Percentiles rank a stretch among this genome's conserved stretches.
Evolutionary conservation across 2,113 vertebrate species (phyloP).

Genomic region (Talpa occidentalis): DNA sequence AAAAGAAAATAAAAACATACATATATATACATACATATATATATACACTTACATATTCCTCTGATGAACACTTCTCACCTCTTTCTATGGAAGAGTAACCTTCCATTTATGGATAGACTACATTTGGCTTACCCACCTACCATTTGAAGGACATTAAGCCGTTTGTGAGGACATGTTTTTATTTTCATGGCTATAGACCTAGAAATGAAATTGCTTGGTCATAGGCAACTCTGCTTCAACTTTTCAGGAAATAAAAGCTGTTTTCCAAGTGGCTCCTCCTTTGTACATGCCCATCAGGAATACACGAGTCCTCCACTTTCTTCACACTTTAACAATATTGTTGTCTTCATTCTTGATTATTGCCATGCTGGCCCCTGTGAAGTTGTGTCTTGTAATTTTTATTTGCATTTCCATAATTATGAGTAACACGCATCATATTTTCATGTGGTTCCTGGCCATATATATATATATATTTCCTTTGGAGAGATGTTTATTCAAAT

Average conservation of each 20-base stretch:
- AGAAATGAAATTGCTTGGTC: not conserved
- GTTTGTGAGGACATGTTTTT: not conserved
- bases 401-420: not conserved
- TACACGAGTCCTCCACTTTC: not conserved
- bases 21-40: no score
- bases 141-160: not conserved
- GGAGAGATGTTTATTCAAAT: not conserved
- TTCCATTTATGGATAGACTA: not conserved
- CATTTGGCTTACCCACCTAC: not conserved
- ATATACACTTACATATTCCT: no score
- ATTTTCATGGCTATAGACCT: not conserved
- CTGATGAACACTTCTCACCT: not conserved
- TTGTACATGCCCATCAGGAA: not conserved
- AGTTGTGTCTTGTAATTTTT: not conserved
- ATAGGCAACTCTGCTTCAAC: not conserved
- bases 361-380: not conserved
- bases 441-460: not conserved
- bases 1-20: not conserved
- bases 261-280: not conserved
- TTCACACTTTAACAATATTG: not conserved
- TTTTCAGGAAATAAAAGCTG: not conserved
- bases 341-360: not conserved
- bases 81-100: not conserved
- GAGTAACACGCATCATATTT: not conserved
- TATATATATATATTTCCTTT: not conserved